A percentile compares a stretch with the other conserved stretches of the same genome.
Evolutionary conservation across 92 coral and sea anemone genomes (phyloP).

Genomic region (Porites divaricata): DNA sequence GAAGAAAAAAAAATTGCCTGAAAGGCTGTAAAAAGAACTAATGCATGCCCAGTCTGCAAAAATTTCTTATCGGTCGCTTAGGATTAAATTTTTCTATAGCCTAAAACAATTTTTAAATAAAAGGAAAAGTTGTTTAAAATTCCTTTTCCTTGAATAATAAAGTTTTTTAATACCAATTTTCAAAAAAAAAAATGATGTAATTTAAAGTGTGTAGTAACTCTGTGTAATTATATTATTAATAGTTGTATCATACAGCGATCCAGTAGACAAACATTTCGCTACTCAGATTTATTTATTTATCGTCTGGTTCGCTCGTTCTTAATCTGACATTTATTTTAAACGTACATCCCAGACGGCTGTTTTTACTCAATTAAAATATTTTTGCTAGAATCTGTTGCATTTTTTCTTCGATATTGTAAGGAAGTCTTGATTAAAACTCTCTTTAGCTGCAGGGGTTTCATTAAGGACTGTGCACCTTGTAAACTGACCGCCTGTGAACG

Average conservation of each 20-base stretch:
- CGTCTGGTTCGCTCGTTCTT: background rate
- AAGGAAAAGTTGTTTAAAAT: constrained; percentile 5
- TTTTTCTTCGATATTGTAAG: background rate
- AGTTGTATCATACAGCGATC: constrained; percentile 2
- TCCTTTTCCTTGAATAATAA: background rate
- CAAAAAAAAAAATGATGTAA: background rate
- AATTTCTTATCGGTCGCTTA: background rate
- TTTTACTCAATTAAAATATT: constrained; percentile 12
- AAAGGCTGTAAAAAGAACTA: constrained; percentile 5
- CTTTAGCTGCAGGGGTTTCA: background rate
- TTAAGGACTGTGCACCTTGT: too few relatives aligned
- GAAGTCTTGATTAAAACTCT: background rate
- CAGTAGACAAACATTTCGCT: background rate
- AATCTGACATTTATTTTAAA: constrained; percentile 11
- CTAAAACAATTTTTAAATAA: background rate
- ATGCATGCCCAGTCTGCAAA: background rate
- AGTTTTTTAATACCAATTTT: background rate
- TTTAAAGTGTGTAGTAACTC: constrained; percentile 7
- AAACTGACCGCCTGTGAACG: too few relatives aligned
- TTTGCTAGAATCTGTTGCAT: background rate
- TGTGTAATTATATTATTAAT: background rate
- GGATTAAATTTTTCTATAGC: background rate
- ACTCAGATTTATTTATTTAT: constrained; percentile 20
- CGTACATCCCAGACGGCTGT: constrained; percentile 10
- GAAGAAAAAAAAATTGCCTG: constrained; percentile 12